phyloP scores from a whole-genome alignment of 2,888 invertebrate genomes.

The Chrysolina oricalcia region DNA sequence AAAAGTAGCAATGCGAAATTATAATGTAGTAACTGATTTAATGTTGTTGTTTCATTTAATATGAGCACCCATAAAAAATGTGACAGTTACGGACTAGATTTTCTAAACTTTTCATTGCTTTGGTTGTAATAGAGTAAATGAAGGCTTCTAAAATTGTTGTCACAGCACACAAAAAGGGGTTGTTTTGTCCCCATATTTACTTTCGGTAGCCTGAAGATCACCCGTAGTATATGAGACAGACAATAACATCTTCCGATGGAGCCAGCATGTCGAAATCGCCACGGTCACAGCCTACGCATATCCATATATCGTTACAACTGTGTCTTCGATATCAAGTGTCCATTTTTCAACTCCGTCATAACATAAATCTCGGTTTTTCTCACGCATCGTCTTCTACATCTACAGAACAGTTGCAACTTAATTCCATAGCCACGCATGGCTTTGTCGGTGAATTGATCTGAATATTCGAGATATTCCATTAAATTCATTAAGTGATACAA shows the following conservation, averaged over 20 bases:
- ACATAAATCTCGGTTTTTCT: conserved; percentile 1
- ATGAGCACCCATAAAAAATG: too few species aligned
- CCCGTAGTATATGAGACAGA: too few species aligned
- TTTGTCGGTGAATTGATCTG: neutral
- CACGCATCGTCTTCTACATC: neutral
- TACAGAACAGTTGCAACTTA: neutral
- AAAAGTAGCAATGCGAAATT: too few species aligned
- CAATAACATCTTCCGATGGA: too few species aligned
- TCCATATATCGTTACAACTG: neutral
- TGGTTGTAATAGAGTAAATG: conserved; percentile 7
- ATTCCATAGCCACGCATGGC: neutral
- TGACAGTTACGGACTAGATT: too few species aligned
- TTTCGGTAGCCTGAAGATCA: too few species aligned
- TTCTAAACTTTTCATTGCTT: conserved; percentile 1
- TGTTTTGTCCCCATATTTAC: too few species aligned
- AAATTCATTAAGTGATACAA: neutral
- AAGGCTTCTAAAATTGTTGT: neutral
- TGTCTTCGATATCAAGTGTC: neutral
- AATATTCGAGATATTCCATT: conserved; percentile 6
- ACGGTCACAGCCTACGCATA: neutral
- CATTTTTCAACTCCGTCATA: neutral
- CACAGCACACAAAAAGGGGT: neutral
- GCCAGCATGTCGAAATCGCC: neutral
- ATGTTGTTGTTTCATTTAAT: too few species aligned
- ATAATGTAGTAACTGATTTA: too few species aligned